Base-by-base conservation (phyloP, 2,113 vertebrate species). In the Nerophis ophidion region DNA sequence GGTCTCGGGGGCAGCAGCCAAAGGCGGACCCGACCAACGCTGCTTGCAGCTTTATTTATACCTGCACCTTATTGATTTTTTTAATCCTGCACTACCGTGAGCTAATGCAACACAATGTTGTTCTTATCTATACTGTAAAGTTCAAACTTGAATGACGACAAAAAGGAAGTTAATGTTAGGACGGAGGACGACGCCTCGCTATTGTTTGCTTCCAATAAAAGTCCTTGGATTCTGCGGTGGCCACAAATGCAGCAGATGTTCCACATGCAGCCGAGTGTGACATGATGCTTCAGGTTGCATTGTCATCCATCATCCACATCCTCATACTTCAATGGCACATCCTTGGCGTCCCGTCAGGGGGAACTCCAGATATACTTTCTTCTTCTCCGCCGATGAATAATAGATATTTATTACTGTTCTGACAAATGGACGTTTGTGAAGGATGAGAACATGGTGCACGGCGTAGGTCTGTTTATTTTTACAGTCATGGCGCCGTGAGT, bases 211-310 rank as follows among this genome's bases (percentile, higher is more conserved):
- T 7, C 6, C 12, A 44, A 44, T 11, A 63, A 62, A 42, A 66
- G 61, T 81, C 75, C 75, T 65, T 62, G 61, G 72, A 77, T 72
- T 56, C 40, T 11, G 47, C 59, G 36, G 61, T 45, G 7, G 13
- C 33, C 42, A 13, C 46, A 33, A 46, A n/a, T 48, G n/a, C 46
- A 71, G 72, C 85, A 89, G 75, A 87, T 80, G 82, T 83, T 85
- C 82, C 83, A 87, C 75, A 85, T 84, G 82, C 74, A 62, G 75
- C 56, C 2, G 61, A 78, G 82, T 80, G 81, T 84, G 77, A 88
- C 73, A 75, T 70, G 76, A 88, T 84, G 68, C 68, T 66, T 80
- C 46, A 9, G 56, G 77, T 80, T n/a, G 33, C 76, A 65, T 79
- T 70, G 71, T 82, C 76, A 77, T 83, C 71, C 68, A 73, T 84